Percentiles rank a stretch among this genome's conserved stretches.
Conservation (phyloP, 2,113 vertebrate genomes). For the Notiomystis cincta region DNA sequence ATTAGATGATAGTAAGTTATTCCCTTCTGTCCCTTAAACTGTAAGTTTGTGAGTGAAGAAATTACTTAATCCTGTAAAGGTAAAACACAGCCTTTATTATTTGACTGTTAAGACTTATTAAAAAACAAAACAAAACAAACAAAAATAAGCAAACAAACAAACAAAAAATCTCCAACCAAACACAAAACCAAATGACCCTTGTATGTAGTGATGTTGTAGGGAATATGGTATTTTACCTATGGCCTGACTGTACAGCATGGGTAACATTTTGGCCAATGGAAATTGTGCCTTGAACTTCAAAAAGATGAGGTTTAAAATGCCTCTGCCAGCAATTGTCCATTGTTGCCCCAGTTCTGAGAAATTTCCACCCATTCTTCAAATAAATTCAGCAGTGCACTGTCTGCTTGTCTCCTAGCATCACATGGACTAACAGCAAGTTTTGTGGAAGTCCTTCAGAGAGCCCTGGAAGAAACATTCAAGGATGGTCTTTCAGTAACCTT, state of each 20-base stretch:
- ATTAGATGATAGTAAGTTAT: not conserved
- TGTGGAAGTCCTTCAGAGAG: not conserved
- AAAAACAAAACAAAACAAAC: not conserved
- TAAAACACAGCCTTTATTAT: not conserved
- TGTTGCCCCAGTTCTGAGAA: not conserved
- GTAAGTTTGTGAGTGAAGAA: not conserved
- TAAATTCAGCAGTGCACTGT: not conserved
- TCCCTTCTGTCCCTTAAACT: not conserved
- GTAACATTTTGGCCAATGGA: not conserved
- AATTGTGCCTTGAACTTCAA: not conserved
- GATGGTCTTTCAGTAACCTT: not conserved
- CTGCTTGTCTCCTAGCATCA: not conserved
- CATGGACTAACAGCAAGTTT: not conserved
- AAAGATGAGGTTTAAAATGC: not conserved
- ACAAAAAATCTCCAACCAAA: not conserved
- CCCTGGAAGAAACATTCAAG: not conserved
- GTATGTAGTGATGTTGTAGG: not conserved
- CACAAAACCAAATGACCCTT: not conserved
- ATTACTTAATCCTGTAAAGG: not conserved
- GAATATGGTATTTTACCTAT: not conserved
- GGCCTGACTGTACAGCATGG: not conserved
- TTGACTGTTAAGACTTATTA: not conserved
- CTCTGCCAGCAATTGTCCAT: not conserved
- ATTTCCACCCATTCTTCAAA: not conserved
- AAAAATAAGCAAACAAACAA: not conserved